Conservation (phyloP, 1,140 invertebrate genomes). For the Ridgeia piscesae region DNA sequence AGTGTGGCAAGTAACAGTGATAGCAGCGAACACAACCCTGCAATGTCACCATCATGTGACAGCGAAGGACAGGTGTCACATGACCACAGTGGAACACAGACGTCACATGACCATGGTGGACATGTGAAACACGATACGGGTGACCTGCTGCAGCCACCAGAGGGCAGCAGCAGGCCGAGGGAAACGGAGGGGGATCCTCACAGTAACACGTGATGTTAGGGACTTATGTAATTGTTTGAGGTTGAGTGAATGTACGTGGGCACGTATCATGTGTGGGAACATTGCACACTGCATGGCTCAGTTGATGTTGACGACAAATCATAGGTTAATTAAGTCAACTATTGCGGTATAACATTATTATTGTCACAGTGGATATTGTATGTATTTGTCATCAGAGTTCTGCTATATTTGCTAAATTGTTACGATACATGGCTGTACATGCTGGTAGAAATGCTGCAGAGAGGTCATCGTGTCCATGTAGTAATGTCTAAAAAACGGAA, state of each 20-base stretch:
- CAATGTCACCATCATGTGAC: slow-evolving; percentile 19
- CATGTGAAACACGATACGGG: neutral
- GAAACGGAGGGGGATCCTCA: neutral
- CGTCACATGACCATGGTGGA: neutral
- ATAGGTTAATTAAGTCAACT: neutral
- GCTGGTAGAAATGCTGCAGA: neutral
- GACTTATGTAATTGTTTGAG: neutral
- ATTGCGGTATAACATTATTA: neutral
- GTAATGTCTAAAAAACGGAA: neutral
- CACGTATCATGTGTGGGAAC: neutral
- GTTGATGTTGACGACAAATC: neutral
- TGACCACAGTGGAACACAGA: too few relatives aligned
- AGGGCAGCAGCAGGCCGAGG: neutral
- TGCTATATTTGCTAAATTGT: slow-evolving; percentile 6
- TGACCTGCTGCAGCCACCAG: neutral
- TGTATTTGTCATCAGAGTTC: slow-evolving; percentile 1
- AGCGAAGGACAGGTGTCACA: neutral
- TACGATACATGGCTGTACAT: neutral
- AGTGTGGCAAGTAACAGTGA: slow-evolving; percentile 23
- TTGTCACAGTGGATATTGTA: neutral
- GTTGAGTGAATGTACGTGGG: neutral
- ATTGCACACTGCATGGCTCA: neutral
- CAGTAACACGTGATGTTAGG: neutral
- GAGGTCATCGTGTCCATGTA: neutral
- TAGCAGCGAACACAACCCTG: slow-evolving; percentile 14